Evolutionary conservation across 2,113 vertebrate species (phyloP).

Genomic region (Pelodiscus sinensis): DNA sequence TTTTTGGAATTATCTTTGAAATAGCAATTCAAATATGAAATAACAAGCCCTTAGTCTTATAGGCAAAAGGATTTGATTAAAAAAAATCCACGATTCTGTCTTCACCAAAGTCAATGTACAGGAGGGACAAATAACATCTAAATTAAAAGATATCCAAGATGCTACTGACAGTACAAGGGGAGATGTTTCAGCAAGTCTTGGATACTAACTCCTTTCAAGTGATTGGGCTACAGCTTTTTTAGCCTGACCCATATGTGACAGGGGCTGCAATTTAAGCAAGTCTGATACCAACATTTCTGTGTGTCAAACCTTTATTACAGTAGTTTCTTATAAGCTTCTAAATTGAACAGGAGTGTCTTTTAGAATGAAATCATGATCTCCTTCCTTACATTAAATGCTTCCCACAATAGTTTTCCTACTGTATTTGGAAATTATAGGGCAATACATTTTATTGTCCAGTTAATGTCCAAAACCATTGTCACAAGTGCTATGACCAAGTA

Average conservation of each 20-base stretch:
- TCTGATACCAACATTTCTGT: not conserved
- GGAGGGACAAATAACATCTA: not conserved
- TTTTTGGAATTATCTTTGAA: not conserved
- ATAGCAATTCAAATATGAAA: not conserved
- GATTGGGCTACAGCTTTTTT: not conserved
- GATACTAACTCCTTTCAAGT: not conserved
- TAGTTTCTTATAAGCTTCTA: not conserved
- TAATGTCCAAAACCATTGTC: constrained; percentile 62
- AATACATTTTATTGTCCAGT: constrained; percentile 59
- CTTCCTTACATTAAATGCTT: not conserved
- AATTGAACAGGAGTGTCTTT: not conserved
- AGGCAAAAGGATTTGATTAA: not conserved
- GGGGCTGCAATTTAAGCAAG: not conserved
- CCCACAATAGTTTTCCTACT: constrained; percentile 34
- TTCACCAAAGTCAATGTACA: not conserved
- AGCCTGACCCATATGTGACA: not conserved
- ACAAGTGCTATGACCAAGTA: constrained; percentile 45
- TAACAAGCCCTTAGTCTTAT: not conserved
- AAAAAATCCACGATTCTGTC: not conserved
- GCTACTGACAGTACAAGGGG: not conserved
- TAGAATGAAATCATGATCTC: not conserved
- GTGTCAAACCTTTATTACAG: not conserved
- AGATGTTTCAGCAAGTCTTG: not conserved
- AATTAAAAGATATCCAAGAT: not conserved
- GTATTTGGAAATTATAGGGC: constrained; percentile 59